Conservation (phyloP, 1,140 invertebrate species). For the Tigriopus japonicus region DNA sequence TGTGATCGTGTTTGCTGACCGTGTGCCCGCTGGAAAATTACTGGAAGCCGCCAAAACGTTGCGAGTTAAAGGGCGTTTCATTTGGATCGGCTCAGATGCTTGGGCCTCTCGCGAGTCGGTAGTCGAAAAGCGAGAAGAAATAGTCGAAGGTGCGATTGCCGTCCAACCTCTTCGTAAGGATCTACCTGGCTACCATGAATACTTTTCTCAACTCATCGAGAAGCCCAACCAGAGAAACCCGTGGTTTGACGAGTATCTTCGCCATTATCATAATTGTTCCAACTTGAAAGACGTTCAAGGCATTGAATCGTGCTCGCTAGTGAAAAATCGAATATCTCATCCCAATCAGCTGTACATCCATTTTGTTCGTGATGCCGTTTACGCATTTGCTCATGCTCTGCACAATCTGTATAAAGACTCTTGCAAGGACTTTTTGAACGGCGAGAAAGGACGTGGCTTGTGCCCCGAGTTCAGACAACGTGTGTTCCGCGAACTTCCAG, state of each 20-base stretch:
- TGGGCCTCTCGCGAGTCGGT: conserved; percentile 29
- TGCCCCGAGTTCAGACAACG: conserved; percentile 29
- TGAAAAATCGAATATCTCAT: neutral
- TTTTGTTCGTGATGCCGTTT: conserved; percentile 35
- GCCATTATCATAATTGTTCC: conserved; percentile 8
- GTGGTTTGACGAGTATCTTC: conserved; percentile 43
- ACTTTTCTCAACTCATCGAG: conserved; percentile 27
- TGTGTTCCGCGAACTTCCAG: conserved; percentile 26
- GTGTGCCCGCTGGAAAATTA: conserved; percentile 28
- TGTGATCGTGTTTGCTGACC: conserved; percentile 35
- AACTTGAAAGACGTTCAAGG: neutral
- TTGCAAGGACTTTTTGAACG: conserved; percentile 20
- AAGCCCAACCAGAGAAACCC: conserved; percentile 28
- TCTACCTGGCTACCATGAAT: conserved; percentile 32
- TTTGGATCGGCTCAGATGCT: conserved; percentile 32
- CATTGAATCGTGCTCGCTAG: neutral
- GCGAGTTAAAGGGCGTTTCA: conserved; percentile 19
- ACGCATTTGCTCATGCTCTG: conserved; percentile 34
- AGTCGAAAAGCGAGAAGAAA: conserved; percentile 20
- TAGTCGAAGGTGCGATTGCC: conserved; percentile 29
- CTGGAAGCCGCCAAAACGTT: conserved; percentile 28
- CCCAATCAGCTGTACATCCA: conserved; percentile 31
- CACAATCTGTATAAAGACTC: conserved; percentile 27
- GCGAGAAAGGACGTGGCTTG: conserved; percentile 22
- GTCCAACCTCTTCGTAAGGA: conserved; percentile 31